Conservation (phyloP, 64 coral and sea anemone species). For the Dendrophyllia cribrosa region DNA sequence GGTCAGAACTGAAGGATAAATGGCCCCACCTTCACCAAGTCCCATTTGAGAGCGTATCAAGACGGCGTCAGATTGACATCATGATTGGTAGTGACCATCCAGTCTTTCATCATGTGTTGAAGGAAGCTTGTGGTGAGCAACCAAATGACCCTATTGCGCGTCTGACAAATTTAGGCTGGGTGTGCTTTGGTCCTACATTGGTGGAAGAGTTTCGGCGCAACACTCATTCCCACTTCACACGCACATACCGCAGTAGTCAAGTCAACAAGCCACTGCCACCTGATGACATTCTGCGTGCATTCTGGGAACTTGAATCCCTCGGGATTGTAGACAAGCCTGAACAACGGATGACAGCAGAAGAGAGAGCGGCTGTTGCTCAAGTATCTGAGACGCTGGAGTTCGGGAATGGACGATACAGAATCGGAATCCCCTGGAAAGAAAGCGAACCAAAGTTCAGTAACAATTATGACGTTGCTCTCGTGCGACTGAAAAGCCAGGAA, state of each 20-base stretch:
- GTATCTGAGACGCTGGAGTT: background rate
- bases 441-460: slow-evolving; percentile 57
- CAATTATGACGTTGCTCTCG: slow-evolving; percentile 41
- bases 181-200: slow-evolving; percentile 61
- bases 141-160: slow-evolving; percentile 25
- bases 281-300: slow-evolving; percentile 24
- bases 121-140: slow-evolving; percentile 9
- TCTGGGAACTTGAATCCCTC: slow-evolving; percentile 61
- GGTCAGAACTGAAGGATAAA: slow-evolving; percentile 70
- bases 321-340: slow-evolving; percentile 40
- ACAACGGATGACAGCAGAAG: slow-evolving; percentile 8
- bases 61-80: slow-evolving; percentile 46
- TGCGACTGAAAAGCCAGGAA: slow-evolving; percentile 24
- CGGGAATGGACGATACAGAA: slow-evolving; percentile 35
- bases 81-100: slow-evolving; percentile 65
- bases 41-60: slow-evolving; percentile 20
- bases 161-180: slow-evolving; percentile 27
- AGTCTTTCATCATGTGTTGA: slow-evolving; percentile 49
- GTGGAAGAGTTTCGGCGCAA: slow-evolving; percentile 20
- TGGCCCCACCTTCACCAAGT: slow-evolving; percentile 65
- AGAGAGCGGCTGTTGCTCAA: background rate
- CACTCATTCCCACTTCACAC: slow-evolving; percentile 49
- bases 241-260: slow-evolving; percentile 14
- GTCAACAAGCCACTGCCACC: background rate
- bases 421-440: slow-evolving; percentile 65